Conservation (phyloP, 2,113 vertebrate species). For the Tichodroma muraria region DNA sequence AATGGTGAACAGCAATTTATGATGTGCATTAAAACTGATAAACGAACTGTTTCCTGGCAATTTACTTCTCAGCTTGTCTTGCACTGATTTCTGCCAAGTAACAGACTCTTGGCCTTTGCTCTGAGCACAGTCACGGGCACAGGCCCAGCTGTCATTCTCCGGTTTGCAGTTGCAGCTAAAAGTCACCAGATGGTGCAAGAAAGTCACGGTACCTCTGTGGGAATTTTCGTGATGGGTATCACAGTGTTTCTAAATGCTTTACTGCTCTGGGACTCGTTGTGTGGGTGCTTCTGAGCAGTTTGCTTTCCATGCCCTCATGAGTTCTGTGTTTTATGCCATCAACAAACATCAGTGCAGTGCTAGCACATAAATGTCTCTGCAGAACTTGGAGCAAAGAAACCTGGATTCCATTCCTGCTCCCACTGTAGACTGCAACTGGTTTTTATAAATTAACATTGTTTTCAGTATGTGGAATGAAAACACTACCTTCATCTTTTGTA, state of each 20-base stretch:
- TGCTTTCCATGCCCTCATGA: accelerated
- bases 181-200: conserved; percentile 50
- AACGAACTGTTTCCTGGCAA: neutral
- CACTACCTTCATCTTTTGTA: neutral
- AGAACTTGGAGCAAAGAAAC: neutral
- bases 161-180: conserved; percentile 10
- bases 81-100: neutral
- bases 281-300: neutral
- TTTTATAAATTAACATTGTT: neutral
- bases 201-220: neutral
- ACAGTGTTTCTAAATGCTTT: accelerated
- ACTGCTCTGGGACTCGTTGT: neutral
- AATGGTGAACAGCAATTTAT: neutral
- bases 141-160: neutral
- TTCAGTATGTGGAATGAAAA: neutral
- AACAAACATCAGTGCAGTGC: neutral
- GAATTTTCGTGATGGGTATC: neutral
- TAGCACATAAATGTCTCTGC: neutral
- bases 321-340: neutral
- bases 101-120: neutral
- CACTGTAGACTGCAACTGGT: neutral
- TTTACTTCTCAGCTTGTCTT: neutral
- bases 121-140: neutral
- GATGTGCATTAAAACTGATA: neutral
- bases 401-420: neutral